phyloP scores from a whole-genome alignment of 2,888 invertebrate genomes.

The Odontomyia ornata region DNA sequence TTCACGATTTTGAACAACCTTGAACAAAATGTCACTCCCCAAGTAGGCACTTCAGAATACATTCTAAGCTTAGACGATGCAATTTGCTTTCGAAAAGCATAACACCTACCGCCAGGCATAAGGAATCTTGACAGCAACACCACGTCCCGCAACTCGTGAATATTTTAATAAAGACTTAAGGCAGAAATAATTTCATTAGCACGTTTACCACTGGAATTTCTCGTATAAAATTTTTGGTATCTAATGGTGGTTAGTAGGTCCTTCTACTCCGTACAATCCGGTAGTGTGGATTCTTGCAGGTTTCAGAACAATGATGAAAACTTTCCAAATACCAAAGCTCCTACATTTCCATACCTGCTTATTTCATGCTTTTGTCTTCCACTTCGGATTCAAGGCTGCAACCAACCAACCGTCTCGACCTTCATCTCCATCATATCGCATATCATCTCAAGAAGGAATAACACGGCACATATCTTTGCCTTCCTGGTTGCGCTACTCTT shows the following conservation, averaged over 20 bases:
- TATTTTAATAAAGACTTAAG: constrained; percentile 46
- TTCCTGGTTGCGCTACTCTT: constrained; percentile 10
- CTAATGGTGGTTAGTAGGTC: background rate
- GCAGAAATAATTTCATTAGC: constrained; percentile 45
- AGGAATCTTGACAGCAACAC: background rate
- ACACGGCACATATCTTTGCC: constrained; percentile 24
- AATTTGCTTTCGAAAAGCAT: background rate
- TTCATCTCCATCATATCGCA: background rate
- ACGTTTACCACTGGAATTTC: constrained; percentile 45
- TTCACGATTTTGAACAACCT: background rate
- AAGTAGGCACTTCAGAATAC: background rate
- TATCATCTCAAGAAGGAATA: constrained; percentile 19
- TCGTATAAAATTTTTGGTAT: constrained; percentile 40
- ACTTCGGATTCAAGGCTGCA: background rate
- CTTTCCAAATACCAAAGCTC: constrained; percentile 25
- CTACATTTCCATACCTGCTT: constrained; percentile 24
- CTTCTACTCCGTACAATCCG: background rate
- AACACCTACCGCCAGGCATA: background rate
- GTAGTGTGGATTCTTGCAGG: constrained; percentile 29
- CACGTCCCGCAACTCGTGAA: constrained; percentile 42
- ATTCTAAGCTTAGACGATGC: background rate
- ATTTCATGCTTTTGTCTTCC: constrained; percentile 18
- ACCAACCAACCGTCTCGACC: background rate
- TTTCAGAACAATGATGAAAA: constrained; percentile 30
- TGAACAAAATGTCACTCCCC: background rate